Percentiles rank a stretch among this genome's conserved stretches.
These are phyloP conservation scores for Dicyrtomina minuta DNA, from an alignment of 2,888 invertebrate species.

Conservation along the genomic window DNA sequence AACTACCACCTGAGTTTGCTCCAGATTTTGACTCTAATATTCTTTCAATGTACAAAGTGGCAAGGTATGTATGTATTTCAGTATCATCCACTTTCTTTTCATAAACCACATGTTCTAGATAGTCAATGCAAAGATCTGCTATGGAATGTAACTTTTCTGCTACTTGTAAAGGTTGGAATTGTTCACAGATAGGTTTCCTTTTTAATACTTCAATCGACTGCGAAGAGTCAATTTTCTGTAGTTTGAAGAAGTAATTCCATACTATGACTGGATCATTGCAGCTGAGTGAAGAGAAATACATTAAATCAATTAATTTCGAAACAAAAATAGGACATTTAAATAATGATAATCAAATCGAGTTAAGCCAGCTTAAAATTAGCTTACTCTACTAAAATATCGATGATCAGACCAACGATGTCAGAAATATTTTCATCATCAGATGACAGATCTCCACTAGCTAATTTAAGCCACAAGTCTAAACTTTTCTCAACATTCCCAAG, in stretches of 20 bases:
- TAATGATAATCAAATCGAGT: constrained; percentile 9
- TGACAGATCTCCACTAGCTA: constrained; percentile 56
- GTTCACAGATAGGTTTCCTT: constrained; percentile 36
- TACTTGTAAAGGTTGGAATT: constrained; percentile 44
- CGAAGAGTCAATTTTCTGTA: constrained; percentile 35
- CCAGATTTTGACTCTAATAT: constrained; percentile 51
- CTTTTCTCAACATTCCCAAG: constrained; percentile 58
- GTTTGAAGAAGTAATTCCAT: constrained; percentile 50
- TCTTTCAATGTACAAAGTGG: constrained; percentile 59
- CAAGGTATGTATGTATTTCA: constrained; percentile 60
- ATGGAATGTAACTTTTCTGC: constrained; percentile 49
- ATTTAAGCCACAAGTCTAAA: constrained; percentile 58
- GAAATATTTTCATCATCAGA: constrained; percentile 56
- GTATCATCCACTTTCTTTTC: constrained; percentile 55
- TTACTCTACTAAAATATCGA: constrained; percentile 58
- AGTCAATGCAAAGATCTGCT: constrained; percentile 44
- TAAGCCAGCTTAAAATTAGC: constrained; percentile 38
- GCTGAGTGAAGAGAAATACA: constrained; percentile 26
- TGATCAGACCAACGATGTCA: constrained; percentile 57
- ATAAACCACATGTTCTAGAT: constrained; percentile 46
- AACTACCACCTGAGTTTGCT: constrained; percentile 3
- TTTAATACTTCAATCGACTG: constrained; percentile 50
- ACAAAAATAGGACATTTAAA: constrained; percentile 2
- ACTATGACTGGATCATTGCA: constrained; percentile 38
- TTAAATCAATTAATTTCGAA: constrained; percentile 11